Evolutionary conservation across 2,888 invertebrate genomes (phyloP).

Genomic region (Bursaphelenchus okinawaensis): DNA sequence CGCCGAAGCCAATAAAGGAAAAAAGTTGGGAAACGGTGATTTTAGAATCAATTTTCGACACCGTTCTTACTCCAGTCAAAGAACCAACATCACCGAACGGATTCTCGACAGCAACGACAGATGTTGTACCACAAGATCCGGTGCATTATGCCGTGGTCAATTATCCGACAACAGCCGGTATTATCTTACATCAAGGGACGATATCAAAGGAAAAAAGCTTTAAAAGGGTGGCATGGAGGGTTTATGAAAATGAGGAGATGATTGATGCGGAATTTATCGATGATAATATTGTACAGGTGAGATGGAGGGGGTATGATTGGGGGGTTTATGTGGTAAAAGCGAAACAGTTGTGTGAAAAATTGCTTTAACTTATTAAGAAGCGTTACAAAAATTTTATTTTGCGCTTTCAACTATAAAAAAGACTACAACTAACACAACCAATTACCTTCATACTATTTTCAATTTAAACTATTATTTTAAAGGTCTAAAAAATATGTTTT

Average conservation of each 20-base stretch:
- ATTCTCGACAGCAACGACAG: slow-evolving; percentile 19
- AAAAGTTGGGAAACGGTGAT: slow-evolving; percentile 21
- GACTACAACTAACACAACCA: too few relatives aligned
- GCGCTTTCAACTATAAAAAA: too few relatives aligned
- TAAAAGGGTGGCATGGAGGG: slow-evolving; percentile 44
- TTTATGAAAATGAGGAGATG: slow-evolving; percentile 46
- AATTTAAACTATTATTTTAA: too few relatives aligned
- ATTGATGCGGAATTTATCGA: slow-evolving; percentile 46
- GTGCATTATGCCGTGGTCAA: slow-evolving; percentile 37
- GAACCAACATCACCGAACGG: slow-evolving; percentile 6
- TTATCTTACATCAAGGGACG: slow-evolving; percentile 43
- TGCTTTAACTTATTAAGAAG: too few relatives aligned
- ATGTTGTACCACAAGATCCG: slow-evolving; percentile 4
- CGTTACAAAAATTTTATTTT: too few relatives aligned
- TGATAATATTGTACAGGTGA: slow-evolving; percentile 46
- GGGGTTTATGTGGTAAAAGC: too few relatives aligned
- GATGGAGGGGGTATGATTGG: too few relatives aligned
- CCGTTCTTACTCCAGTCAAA: not conserved
- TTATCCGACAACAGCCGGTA: slow-evolving; percentile 47
- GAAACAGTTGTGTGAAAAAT: too few relatives aligned
- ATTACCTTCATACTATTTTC: too few relatives aligned
- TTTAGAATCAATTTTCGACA: slow-evolving; percentile 22
- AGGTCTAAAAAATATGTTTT: too few relatives aligned
- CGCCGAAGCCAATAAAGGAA: slow-evolving; percentile 22
- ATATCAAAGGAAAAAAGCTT: slow-evolving; percentile 30